Evolutionary conservation across 2,797 vertebrate genomes (phyloP).

Genomic region (Chelmon rostratus): DNA sequence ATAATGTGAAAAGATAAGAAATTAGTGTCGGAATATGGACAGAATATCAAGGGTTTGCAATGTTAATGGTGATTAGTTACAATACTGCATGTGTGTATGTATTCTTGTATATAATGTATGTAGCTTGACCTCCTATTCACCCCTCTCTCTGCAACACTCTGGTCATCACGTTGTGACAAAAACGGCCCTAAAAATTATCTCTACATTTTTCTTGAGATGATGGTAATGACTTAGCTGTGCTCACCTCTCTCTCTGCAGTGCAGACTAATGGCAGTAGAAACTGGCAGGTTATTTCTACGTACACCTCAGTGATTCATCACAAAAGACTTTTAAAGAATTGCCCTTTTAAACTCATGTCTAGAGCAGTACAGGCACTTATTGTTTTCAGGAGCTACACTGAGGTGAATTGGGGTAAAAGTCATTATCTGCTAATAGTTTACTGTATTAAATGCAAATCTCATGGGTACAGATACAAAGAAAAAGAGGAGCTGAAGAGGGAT

Average conservation of each 20-base stretch:
- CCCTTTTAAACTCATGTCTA: conserved; percentile 14
- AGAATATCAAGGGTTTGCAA: not conserved
- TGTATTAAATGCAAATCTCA: conserved; percentile 15
- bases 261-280: conserved; percentile 10
- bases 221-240: conserved; percentile 12
- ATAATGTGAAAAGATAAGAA: not conserved
- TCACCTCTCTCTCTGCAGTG: not conserved
- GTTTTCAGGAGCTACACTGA: not conserved
- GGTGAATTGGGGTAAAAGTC: conserved; percentile 10
- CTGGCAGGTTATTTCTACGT: conserved; percentile 19
- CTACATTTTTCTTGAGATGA: conserved; percentile 6
- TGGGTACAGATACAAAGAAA: conserved; percentile 16
- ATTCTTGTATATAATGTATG: not conserved
- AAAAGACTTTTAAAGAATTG: conserved; percentile 3
- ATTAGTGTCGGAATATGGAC: not conserved
- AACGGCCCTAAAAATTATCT: not conserved
- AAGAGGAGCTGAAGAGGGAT: not conserved
- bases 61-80: not conserved
- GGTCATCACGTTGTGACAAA: not conserved
- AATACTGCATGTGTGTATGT: not conserved
- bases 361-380: not conserved
- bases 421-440: conserved; percentile 21
- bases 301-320: not conserved
- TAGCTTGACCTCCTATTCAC: not conserved
- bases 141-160: not conserved